Evolutionary conservation across 2,797 vertebrate species (phyloP), one percentile per base, ranked within the genome.

Genomic region (Mustela erminea): DNA sequence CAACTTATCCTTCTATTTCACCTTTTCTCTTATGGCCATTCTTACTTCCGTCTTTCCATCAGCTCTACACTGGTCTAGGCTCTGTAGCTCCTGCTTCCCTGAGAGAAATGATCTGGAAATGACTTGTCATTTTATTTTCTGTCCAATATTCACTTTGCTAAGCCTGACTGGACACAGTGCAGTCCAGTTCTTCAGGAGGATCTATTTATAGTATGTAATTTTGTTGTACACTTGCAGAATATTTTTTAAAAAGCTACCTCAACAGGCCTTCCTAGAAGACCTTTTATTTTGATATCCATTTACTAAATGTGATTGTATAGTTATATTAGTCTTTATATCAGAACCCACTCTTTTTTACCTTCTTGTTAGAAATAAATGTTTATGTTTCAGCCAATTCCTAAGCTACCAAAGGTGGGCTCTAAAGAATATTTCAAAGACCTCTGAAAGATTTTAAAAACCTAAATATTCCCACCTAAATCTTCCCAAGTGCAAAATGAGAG

Each of bases 161-260:
- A 95, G 86, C 54, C 60, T 95, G n/a, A 7, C 5, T 91, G 32
- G 11, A 60, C 68, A 91, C n/a, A 95, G 23, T 78, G 78, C 49
- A 87, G 4, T 86, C 64, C 90, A 72, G 18, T n/a, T 93, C 52
- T 27, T 68, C 86, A 74, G 46, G 43, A 90, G 43, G n/a, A 90
- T 93, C 52, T 92, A 92, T 91, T 96, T 93, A 91, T 27, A 68
- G 66, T n/a, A 94, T 41, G 58, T 29, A 93, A 90, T 77, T 97
- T 74, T 84, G 32, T n/a, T 70, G 29, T 74, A 90, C 77, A 97
- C 93, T 90, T 82, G 72, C 46, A 77, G 41, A 95, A 87, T 87
- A 96, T 78, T 90, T 90, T 97, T 90, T 77, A 96, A 94, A 88
- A 95, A 93, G 10, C 41, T 68, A 91, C 14, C 21, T 32, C 29